These are phyloP conservation scores for Dryobotodes eremita DNA, from an alignment of 2,888 invertebrate genomes.

Conservation along the genomic window DNA sequence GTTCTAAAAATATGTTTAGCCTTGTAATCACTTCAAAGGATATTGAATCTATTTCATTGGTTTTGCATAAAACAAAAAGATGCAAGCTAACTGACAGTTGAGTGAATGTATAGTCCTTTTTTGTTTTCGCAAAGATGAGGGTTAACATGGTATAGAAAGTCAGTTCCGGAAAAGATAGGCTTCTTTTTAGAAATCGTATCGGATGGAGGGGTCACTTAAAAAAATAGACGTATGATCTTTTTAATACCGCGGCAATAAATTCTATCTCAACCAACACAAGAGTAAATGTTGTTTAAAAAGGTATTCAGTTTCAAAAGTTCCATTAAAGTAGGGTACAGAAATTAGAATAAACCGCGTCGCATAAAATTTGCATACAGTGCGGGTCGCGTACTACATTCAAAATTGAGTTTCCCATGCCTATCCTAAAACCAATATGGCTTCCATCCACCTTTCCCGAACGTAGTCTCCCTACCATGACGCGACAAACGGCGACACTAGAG, in stretches of 20 bases:
- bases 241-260: slow-evolving; percentile 1
- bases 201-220: not conserved
- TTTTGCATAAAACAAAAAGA: slow-evolving; percentile 43
- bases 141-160: slow-evolving; percentile 17
- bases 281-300: slow-evolving; percentile 45
- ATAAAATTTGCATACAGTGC: slow-evolving; percentile 77
- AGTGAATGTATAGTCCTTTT: slow-evolving; percentile 23
- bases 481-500: slow-evolving; percentile 25
- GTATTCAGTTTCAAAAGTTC: slow-evolving; percentile 63
- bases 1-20: slow-evolving; percentile 54
- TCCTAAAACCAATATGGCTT: slow-evolving; percentile 78
- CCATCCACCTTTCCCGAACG: slow-evolving; percentile 49
- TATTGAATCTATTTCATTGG: slow-evolving; percentile 41
- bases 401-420: slow-evolving; percentile 77
- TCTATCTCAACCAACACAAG: slow-evolving; percentile 21
- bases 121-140: slow-evolving; percentile 18
- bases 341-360: slow-evolving; percentile 74
- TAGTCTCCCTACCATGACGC: slow-evolving; percentile 33
- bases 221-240: not conserved
- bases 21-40: slow-evolving; percentile 59
- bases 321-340: slow-evolving; percentile 63
- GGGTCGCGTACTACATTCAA: slow-evolving; percentile 69
- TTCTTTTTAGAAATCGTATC: slow-evolving; percentile 20
- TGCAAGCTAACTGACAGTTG: slow-evolving; percentile 30
- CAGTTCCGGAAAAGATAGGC: not conserved